Conservation (phyloP, 2,797 vertebrate genomes). For the Esox masquinongy region DNA sequence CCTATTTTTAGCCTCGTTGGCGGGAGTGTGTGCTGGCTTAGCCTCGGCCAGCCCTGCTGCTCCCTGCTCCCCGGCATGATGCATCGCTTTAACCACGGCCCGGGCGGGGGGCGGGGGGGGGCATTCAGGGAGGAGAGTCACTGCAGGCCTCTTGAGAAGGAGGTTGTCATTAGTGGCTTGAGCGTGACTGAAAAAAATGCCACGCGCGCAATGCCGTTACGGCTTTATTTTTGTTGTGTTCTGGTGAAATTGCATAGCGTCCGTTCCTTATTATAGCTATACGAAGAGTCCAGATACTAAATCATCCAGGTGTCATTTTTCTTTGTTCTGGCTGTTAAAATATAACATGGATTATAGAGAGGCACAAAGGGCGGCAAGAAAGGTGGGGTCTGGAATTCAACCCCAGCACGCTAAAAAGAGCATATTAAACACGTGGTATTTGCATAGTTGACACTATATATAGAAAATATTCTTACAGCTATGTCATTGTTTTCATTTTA, state of each 20-base stretch:
- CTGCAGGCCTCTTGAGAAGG: constrained; percentile 27
- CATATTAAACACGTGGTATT: no score
- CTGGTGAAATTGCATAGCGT: not conserved
- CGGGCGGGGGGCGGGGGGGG: not conserved
- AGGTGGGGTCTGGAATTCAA: no score
- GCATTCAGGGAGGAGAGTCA: not conserved
- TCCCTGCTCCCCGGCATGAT: constrained; percentile 8
- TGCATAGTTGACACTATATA: no score
- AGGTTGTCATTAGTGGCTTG: constrained; percentile 14
- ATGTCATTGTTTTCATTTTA: no score
- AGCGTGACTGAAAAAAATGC: no score
- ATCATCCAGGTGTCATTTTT: not conserved
- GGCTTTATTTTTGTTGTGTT: not conserved
- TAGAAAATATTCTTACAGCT: no score
- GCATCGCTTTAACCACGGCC: constrained; percentile 31
- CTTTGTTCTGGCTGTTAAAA: no score
- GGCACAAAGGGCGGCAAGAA: no score
- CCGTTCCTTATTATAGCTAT: constrained; percentile 34
- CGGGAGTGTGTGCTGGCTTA: constrained; percentile 42
- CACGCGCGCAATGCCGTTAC: not conserved
- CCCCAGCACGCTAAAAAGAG: no score
- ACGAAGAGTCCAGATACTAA: not conserved
- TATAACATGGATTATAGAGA: no score
- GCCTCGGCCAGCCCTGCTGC: constrained; percentile 26
- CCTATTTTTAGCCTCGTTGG: constrained; percentile 70